These are phyloP conservation scores for Empis livida DNA, from an alignment of 2,888 invertebrate genomes.

Conservation along the genomic window DNA sequence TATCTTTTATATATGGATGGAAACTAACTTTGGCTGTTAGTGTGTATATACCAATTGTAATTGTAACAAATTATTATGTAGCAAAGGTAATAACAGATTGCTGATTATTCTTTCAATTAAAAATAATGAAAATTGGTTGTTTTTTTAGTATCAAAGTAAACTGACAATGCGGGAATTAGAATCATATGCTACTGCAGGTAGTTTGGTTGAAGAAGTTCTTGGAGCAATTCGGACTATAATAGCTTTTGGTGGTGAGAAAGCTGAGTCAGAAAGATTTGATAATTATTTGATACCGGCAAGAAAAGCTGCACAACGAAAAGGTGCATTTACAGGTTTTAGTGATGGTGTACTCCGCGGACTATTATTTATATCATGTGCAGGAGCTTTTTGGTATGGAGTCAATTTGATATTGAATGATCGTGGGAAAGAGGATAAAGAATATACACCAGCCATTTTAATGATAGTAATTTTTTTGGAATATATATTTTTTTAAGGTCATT, in stretches of 20 bases:
- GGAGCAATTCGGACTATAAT: conserved; percentile 59
- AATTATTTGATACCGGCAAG: conserved; percentile 42
- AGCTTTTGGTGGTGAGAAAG: conserved; percentile 62
- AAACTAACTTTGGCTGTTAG: conserved; percentile 66
- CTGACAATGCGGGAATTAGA: conserved; percentile 48
- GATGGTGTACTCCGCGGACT: conserved; percentile 59
- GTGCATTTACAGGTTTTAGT: conserved; percentile 52
- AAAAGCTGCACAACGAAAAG: conserved; percentile 46
- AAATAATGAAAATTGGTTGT: background rate
- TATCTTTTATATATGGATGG: conserved; percentile 71
- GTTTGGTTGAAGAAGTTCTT: conserved; percentile 62
- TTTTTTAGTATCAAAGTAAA: conserved; percentile 46
- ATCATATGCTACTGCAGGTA: conserved; percentile 62
- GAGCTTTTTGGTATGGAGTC: conserved; percentile 70
- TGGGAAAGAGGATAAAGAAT: conserved; percentile 40
- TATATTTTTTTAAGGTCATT: background rate
- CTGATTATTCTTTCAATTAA: background rate
- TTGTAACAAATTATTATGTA: conserved; percentile 55
- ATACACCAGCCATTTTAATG: conserved; percentile 55
- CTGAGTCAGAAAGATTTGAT: conserved; percentile 47
- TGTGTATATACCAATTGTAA: conserved; percentile 60
- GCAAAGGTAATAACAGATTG: conserved; percentile 45
- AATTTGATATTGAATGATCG: conserved; percentile 51
- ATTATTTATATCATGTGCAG: conserved; percentile 54
- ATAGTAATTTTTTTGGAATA: conserved; percentile 41